These are phyloP conservation scores for Automeris io DNA, from an alignment of 2,888 invertebrate genomes.

Conservation along the genomic window DNA sequence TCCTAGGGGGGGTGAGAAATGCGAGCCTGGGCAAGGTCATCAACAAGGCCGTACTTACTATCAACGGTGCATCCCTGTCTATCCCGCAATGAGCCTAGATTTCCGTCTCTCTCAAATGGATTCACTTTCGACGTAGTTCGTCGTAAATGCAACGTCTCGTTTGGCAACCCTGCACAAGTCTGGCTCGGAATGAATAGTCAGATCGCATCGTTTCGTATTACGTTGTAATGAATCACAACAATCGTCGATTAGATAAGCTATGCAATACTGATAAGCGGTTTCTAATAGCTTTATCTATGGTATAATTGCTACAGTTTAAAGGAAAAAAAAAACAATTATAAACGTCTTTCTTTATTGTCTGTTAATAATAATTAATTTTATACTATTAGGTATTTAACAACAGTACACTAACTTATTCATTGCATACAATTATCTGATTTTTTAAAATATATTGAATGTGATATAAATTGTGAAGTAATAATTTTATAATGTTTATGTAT, in stretches of 20 bases:
- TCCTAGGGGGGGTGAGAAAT: conserved; percentile 43
- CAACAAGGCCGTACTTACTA: conserved; percentile 62
- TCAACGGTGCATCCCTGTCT: conserved; percentile 47
- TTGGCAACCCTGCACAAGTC: conserved; percentile 44
- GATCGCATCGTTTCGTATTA: conserved; percentile 20
- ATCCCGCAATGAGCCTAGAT: conserved; percentile 13
- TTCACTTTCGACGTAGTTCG: conserved; percentile 48
- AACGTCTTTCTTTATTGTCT: too few relatives aligned
- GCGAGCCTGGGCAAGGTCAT: conserved; percentile 51
- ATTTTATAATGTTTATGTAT: conserved; percentile 4
- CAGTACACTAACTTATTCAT: too few relatives aligned
- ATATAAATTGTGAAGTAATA: neutral
- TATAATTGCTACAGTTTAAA: too few relatives aligned
- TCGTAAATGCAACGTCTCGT: conserved; percentile 53
- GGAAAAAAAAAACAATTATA: too few relatives aligned
- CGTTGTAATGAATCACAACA: conserved; percentile 12
- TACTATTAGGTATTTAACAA: too few relatives aligned
- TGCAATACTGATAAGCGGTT: conserved; percentile 5
- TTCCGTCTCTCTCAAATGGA: conserved; percentile 34
- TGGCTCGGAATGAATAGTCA: conserved; percentile 30
- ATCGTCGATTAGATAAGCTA: conserved; percentile 3
- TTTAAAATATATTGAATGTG: too few relatives aligned
- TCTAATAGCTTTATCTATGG: too few relatives aligned
- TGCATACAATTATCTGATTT: too few relatives aligned
- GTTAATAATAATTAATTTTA: too few relatives aligned